These are phyloP conservation scores for Chionodraco myersi DNA, from an alignment of 2,113 vertebrate genomes.

Conservation along the genomic window DNA sequence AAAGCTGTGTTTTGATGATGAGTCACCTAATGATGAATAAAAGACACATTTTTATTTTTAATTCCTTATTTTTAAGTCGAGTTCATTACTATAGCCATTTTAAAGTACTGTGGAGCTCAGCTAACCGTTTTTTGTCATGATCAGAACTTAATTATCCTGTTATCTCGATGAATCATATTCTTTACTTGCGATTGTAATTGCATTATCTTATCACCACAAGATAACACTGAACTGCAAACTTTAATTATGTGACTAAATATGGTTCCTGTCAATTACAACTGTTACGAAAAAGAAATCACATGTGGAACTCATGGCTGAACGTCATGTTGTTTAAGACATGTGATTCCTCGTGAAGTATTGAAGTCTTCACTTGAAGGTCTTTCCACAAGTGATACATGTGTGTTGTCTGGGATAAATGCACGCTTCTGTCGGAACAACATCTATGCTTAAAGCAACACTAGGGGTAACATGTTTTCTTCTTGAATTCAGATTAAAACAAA, in stretches of 20 bases:
- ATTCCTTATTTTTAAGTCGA: not conserved
- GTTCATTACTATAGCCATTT: not conserved
- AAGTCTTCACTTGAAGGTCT: too few species aligned
- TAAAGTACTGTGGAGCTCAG: not conserved
- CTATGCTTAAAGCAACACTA: not conserved
- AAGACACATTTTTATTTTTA: not conserved
- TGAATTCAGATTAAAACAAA: too few species aligned
- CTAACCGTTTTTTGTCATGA: not conserved
- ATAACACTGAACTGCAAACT: constrained; percentile 14
- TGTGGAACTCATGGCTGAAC: too few species aligned
- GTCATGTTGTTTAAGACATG: too few species aligned
- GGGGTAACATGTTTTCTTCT: too few species aligned
- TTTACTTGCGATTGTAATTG: constrained; percentile 50
- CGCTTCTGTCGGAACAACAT: too few species aligned
- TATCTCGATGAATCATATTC: constrained; percentile 31
- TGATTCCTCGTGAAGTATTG: too few species aligned
- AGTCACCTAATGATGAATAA: constrained; percentile 21
- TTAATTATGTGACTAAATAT: constrained; percentile 44
- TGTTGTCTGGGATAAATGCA: too few species aligned
- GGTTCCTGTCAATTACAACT: too few species aligned
- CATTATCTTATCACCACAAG: constrained; percentile 22
- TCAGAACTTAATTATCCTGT: constrained; percentile 37
- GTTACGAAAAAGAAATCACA: too few species aligned
- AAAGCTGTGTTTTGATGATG: constrained; percentile 16
- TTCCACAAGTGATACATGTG: too few species aligned